Evolutionary conservation across 1,140 invertebrate species (phyloP).

Genomic region (Drosophila pseudoobscura): DNA sequence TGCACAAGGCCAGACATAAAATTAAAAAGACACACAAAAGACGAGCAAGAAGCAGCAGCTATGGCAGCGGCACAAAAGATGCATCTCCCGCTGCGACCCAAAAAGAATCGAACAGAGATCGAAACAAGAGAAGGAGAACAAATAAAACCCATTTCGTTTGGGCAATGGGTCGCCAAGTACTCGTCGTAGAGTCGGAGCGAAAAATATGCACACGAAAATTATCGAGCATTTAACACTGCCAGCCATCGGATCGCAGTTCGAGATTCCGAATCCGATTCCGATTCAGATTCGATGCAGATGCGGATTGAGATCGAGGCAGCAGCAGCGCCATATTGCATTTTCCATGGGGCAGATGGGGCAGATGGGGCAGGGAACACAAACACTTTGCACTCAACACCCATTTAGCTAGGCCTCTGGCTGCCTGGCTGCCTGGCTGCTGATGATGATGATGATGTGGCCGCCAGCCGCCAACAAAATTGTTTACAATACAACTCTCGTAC

Average conservation of each 20-base stretch:
- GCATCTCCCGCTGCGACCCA: conserved; percentile 73
- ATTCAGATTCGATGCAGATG: conserved; percentile 31
- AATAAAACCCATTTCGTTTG: conserved; percentile 17
- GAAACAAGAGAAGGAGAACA: background rate
- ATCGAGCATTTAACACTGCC: conserved; percentile 76
- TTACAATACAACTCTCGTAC: conserved; percentile 55
- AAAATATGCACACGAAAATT: conserved; percentile 57
- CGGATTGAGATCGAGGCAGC: conserved; percentile 20
- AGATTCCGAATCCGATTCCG: conserved; percentile 54
- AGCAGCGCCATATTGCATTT: conserved; percentile 61
- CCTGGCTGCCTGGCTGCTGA: conserved; percentile 29
- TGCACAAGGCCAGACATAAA: conserved; percentile 71
- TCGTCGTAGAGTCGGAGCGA: conserved; percentile 9
- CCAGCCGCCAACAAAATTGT: conserved; percentile 71
- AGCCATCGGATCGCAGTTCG: conserved; percentile 18
- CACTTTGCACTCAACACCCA: conserved; percentile 80
- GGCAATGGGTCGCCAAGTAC: conserved; percentile 21
- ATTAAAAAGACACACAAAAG: conserved; percentile 74
- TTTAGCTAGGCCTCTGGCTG: conserved; percentile 58
- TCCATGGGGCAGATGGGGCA: conserved; percentile 13
- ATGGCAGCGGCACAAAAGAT: conserved; percentile 45
- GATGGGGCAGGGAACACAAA: conserved; percentile 49
- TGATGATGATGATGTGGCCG: conserved; percentile 59
- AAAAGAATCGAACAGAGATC: conserved; percentile 30
- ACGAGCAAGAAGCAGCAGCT: conserved; percentile 47